phyloP scores from a whole-genome alignment of 2,888 invertebrate genomes.

The Drosophila borborema region DNA sequence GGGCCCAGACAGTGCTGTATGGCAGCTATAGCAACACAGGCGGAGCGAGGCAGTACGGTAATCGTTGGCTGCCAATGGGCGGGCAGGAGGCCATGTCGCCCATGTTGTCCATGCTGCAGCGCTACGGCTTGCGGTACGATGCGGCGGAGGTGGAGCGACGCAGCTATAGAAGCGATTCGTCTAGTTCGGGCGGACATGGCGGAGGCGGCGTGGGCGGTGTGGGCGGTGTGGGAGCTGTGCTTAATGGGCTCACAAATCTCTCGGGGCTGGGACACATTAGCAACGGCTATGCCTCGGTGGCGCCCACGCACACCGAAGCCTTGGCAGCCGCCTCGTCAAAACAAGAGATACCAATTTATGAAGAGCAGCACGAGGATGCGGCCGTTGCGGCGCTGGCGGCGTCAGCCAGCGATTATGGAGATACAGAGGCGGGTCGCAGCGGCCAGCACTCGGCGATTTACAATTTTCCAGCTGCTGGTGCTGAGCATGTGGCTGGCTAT shows the following conservation, averaged over 20 bases:
- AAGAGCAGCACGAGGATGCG: slow-evolving; percentile 80
- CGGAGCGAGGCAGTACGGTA: slow-evolving; percentile 58
- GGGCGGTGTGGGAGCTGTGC: slow-evolving; percentile 48
- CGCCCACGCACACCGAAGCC: slow-evolving; percentile 63
- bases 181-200: slow-evolving; percentile 33
- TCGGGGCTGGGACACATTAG: slow-evolving; percentile 78
- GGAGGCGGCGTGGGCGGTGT: slow-evolving; percentile 48
- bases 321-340: slow-evolving; percentile 61
- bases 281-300: slow-evolving; percentile 73
- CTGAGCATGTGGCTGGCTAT: slow-evolving; percentile 67
- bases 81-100: slow-evolving; percentile 29
- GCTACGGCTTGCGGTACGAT: slow-evolving; percentile 44
- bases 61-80: slow-evolving; percentile 69
- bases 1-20: slow-evolving; percentile 46
- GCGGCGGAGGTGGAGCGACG: slow-evolving; percentile 40
- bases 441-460: slow-evolving; percentile 65
- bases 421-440: slow-evolving; percentile 26
- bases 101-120: slow-evolving; percentile 37
- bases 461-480: slow-evolving; percentile 71
- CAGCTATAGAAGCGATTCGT: slow-evolving; percentile 52
- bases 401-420: slow-evolving; percentile 68
- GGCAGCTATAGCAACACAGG: slow-evolving; percentile 59
- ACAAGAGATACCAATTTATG: slow-evolving; percentile 83
- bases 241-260: slow-evolving; percentile 81
- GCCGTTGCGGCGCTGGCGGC: slow-evolving; percentile 67